Evolutionary conservation across 2,113 vertebrate species (phyloP).

Genomic region (Forbesichthys agassizii): DNA sequence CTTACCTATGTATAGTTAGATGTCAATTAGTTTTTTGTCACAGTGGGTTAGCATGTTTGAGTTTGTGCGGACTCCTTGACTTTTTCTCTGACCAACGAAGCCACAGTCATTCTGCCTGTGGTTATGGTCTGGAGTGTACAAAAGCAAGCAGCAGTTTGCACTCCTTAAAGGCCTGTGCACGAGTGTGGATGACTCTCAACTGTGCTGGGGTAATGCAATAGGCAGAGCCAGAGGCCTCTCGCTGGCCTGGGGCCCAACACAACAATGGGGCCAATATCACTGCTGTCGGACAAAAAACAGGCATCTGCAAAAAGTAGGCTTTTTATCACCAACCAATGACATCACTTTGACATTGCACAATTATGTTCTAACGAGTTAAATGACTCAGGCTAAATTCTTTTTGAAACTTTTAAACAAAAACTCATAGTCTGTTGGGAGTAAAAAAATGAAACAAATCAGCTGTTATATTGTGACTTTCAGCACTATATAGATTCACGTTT

Average conservation of each 20-base stretch:
- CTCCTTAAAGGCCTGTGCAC: slow-evolving; percentile 21
- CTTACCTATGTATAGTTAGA: slow-evolving; percentile 4
- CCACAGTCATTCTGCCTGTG: slow-evolving; percentile 73
- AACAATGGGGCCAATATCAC: slow-evolving; percentile 3
- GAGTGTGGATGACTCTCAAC: slow-evolving; percentile 33
- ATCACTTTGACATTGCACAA: neutral
- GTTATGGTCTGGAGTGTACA: slow-evolving; percentile 60
- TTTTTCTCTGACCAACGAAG: slow-evolving; percentile 55
- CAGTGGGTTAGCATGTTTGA: slow-evolving; percentile 22
- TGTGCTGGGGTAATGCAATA: slow-evolving; percentile 13
- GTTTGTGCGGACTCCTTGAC: slow-evolving; percentile 53
- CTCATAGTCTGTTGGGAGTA: neutral
- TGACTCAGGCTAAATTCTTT: neutral
- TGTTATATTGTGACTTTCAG: neutral
- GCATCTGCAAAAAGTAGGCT: slow-evolving; percentile 43
- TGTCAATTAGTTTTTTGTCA: slow-evolving; percentile 33
- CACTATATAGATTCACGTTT: slow-evolving; percentile 1
- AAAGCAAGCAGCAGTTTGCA: slow-evolving; percentile 51
- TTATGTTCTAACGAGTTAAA: neutral
- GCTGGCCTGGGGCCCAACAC: slow-evolving; percentile 33
- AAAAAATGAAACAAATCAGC: neutral
- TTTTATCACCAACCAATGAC: neutral
- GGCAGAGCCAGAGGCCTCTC: slow-evolving; percentile 9
- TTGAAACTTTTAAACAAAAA: neutral
- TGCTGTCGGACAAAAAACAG: slow-evolving; percentile 26